These are phyloP conservation scores for Eremophila alpestris DNA, from an alignment of 2,797 vertebrate genomes.

Conservation along the genomic window DNA sequence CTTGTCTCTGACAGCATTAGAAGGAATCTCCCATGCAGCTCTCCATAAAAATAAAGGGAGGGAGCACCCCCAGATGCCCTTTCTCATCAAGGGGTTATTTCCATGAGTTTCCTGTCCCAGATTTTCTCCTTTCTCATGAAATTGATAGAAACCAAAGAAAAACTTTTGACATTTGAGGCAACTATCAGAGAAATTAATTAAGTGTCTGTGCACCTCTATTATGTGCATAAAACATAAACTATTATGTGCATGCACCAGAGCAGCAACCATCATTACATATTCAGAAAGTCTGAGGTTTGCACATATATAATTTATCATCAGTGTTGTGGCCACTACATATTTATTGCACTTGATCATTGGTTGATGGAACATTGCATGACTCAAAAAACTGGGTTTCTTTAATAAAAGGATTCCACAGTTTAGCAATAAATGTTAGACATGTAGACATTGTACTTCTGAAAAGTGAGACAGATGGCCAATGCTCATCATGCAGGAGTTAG, in stretches of 20 bases:
- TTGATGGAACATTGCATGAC: background rate
- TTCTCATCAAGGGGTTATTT: background rate
- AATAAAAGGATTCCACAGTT: background rate
- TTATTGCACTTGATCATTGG: background rate
- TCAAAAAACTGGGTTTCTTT: background rate
- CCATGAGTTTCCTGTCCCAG: background rate
- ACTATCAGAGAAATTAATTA: background rate
- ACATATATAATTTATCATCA: background rate
- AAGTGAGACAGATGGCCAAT: background rate
- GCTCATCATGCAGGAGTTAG: background rate
- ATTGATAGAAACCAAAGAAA: background rate
- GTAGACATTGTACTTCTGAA: background rate
- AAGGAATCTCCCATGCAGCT: background rate
- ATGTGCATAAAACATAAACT: background rate
- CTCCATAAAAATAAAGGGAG: background rate
- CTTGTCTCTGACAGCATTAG: background rate
- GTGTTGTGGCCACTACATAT: background rate
- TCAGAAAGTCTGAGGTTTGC: background rate
- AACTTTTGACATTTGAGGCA: background rate
- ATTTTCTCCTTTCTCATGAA: background rate
- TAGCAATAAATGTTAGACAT: background rate
- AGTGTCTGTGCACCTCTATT: background rate
- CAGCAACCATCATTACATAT: background rate
- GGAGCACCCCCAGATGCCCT: background rate
- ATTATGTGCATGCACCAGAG: background rate